Conservation (phyloP, 2,113 vertebrate species). For the Eira barbara region DNA sequence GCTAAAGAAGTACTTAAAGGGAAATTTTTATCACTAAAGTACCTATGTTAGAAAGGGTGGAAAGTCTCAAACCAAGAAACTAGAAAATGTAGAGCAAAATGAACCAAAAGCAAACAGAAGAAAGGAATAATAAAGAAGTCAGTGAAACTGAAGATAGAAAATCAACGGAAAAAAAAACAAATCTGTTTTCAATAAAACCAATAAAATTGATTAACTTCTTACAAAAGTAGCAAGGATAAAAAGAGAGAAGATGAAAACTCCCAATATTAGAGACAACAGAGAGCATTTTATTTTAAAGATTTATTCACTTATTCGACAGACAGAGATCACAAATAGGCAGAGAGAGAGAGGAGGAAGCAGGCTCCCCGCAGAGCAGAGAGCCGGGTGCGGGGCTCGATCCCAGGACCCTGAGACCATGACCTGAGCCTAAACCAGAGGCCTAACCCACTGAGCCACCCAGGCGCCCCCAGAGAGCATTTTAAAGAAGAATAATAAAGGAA, state of each 20-base stretch:
- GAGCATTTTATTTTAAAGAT: neutral
- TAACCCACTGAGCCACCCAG: no score
- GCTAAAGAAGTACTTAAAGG: neutral
- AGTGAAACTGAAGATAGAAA: neutral
- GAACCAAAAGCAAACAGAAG: neutral
- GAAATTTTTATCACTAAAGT: neutral
- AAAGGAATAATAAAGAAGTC: neutral
- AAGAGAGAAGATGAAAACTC: conserved; percentile 17
- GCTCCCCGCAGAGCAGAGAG: no score
- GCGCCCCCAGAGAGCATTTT: neutral
- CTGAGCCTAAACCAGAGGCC: no score
- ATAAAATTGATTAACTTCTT: neutral
- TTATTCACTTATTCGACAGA: no score
- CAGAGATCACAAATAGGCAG: no score
- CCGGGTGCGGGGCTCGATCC: no score
- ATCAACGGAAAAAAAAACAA: neutral
- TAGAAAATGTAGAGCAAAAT: neutral
- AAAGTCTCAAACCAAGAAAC: conserved; percentile 23
- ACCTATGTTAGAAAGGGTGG: neutral
- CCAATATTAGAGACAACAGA: neutral
- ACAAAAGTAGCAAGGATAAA: neutral
- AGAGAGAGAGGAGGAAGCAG: no score
- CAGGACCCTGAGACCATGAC: no score
- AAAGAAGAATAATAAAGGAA: neutral
- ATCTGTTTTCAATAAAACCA: neutral